These are phyloP conservation scores for Caerostris darwini DNA, from an alignment of 1,140 invertebrate species.

Conservation along the genomic window DNA sequence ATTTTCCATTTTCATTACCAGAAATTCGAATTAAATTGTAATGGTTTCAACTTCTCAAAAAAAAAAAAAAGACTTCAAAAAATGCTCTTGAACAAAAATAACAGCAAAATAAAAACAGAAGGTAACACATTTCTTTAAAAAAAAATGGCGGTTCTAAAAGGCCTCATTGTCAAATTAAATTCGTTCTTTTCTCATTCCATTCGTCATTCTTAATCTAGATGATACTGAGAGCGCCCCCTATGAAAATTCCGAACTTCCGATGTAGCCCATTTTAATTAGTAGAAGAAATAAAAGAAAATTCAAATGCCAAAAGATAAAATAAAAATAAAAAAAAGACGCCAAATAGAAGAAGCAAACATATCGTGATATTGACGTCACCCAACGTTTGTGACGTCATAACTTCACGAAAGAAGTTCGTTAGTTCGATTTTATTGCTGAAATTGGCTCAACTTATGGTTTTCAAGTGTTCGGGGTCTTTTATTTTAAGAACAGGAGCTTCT, in stretches of 20 bases:
- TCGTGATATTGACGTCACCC: constrained; percentile 15
- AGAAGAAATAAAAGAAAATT: neutral
- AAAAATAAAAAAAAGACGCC: neutral
- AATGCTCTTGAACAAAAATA: neutral
- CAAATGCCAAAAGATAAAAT: neutral
- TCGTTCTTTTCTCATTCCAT: constrained; percentile 1
- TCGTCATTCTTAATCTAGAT: neutral
- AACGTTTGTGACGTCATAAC: constrained; percentile 4
- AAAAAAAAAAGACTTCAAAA: neutral
- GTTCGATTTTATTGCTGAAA: constrained; percentile 17
- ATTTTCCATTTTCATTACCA: neutral
- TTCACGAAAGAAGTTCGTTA: constrained; percentile 12
- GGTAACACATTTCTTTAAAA: neutral
- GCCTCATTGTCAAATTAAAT: neutral
- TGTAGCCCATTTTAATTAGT: constrained; percentile 1
- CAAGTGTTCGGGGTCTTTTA: neutral
- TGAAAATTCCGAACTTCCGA: constrained; percentile 13
- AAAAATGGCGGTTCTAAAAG: neutral
- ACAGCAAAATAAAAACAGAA: neutral
- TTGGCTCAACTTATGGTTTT: neutral
- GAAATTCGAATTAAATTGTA: neutral
- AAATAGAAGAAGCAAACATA: neutral
- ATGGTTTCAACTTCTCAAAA: neutral
- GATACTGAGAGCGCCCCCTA: constrained; percentile 2
- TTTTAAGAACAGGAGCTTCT: neutral